These are phyloP conservation scores for Sycobia sp. DNA, from an alignment of 1,140 invertebrate genomes.

Conservation along the genomic window DNA sequence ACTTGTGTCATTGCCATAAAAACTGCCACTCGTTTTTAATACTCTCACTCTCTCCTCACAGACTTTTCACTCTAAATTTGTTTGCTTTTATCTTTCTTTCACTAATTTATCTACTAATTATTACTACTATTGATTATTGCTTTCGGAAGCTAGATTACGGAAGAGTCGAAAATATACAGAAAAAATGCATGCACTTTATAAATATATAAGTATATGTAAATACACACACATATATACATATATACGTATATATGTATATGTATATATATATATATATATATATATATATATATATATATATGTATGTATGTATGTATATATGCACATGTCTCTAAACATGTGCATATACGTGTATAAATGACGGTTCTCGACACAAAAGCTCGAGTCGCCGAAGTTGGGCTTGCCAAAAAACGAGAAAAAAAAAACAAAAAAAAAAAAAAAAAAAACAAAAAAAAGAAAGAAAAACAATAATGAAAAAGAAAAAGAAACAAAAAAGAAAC, in stretches of 20 bases:
- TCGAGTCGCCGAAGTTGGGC: constrained; percentile 28
- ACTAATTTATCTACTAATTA: constrained; percentile 34
- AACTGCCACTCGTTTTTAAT: constrained; percentile 26
- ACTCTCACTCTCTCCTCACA: constrained; percentile 3
- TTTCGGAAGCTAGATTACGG: constrained; percentile 38
- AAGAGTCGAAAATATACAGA: constrained; percentile 38
- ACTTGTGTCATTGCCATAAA: constrained; percentile 30
- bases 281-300: not conserved
- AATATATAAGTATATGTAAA: constrained; percentile 32
- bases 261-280: not conserved
- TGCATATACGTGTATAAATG: constrained; percentile 31
- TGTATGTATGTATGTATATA: constrained; percentile 27
- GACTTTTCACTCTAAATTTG: not conserved
- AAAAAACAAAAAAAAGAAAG: too few relatives aligned
- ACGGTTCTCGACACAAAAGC: constrained; percentile 30
- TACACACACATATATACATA: constrained; percentile 35
- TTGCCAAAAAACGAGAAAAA: constrained; percentile 22
- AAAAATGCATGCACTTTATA: constrained; percentile 36
- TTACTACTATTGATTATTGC: constrained; percentile 39
- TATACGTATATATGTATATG: constrained; percentile 28
- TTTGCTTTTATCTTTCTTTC: constrained; percentile 21
- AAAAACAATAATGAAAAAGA: too few relatives aligned
- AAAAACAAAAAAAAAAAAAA: constrained; percentile 16
- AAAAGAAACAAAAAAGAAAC: constrained; percentile 24
- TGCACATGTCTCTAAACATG: constrained; percentile 36